phyloP scores from a whole-genome alignment of 35 echinoderm and acorn worm genomes.

The Lytechinus pictus region DNA sequence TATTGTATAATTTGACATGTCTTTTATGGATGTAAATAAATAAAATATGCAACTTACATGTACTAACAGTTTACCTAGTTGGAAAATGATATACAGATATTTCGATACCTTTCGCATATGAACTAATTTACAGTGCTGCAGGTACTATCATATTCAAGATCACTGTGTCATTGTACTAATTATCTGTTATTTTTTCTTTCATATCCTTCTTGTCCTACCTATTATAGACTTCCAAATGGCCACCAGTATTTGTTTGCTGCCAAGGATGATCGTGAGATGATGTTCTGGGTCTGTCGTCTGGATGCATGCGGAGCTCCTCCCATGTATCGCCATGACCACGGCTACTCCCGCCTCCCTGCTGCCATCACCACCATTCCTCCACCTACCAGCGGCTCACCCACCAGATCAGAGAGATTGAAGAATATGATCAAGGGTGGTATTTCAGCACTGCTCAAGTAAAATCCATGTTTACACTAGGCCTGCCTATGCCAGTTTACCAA shows the following conservation, averaged over 20 bases:
- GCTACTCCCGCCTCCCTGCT: slow-evolving; percentile 20
- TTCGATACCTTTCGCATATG: not conserved
- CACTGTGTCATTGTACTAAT: not conserved
- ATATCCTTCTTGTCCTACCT: not conserved
- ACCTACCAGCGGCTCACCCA: slow-evolving; percentile 70
- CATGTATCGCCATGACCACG: not conserved
- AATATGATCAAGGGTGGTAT: slow-evolving; percentile 75
- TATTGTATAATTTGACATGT: too few relatives aligned
- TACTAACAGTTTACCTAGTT: not conserved
- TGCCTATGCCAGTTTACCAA: not conserved
- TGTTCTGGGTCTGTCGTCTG: slow-evolving; percentile 90
- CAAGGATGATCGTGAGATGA: slow-evolving; percentile 79
- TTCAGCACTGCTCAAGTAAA: slow-evolving; percentile 78
- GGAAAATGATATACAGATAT: not conserved
- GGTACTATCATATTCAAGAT: slow-evolving; percentile 4
- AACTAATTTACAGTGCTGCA: not conserved
- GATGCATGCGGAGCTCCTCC: slow-evolving; percentile 58
- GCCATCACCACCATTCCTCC: slow-evolving; percentile 52
- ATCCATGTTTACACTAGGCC: not conserved
- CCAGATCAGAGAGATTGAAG: slow-evolving; percentile 66
- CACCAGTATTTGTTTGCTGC: slow-evolving; percentile 85
- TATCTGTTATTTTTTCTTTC: not conserved
- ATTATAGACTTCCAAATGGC: slow-evolving; percentile 59
- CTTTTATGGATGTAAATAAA: too few relatives aligned
- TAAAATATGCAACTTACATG: too few relatives aligned